Evolutionary conservation across 2,888 invertebrate species (phyloP).

Genomic region (Eupeodes latifasciatus): DNA sequence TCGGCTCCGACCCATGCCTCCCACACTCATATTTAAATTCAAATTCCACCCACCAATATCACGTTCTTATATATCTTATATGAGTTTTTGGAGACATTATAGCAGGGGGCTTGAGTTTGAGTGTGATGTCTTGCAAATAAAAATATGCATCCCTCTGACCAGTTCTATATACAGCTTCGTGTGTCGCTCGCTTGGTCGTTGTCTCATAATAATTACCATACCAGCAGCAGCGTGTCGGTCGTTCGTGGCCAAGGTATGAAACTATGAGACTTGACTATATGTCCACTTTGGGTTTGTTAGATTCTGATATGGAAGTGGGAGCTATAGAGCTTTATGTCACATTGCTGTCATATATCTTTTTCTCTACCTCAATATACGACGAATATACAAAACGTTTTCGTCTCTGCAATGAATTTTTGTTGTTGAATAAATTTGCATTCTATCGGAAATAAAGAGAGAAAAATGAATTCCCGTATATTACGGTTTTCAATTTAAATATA

Average conservation of each 20-base stretch:
- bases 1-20: neutral
- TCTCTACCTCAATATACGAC: neutral
- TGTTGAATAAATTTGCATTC: slow-evolving; percentile 71
- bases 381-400: slow-evolving; percentile 15
- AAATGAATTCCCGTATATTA: slow-evolving; percentile 32
- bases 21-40: slow-evolving; percentile 61
- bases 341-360: slow-evolving; percentile 65
- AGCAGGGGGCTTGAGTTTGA: neutral
- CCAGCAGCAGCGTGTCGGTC: neutral
- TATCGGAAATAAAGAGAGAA: slow-evolving; percentile 19
- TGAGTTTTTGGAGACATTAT: neutral
- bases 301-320: slow-evolving; percentile 27
- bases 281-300: slow-evolving; percentile 43
- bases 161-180: neutral
- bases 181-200: slow-evolving; percentile 6
- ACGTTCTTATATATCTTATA: neutral
- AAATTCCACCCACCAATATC: slow-evolving; percentile 62
- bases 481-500: slow-evolving; percentile 59
- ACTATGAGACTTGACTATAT: neutral
- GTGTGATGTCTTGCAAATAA: slow-evolving; percentile 20
- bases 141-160: slow-evolving; percentile 39
- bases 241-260: slow-evolving; percentile 29
- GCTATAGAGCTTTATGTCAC: slow-evolving; percentile 58
- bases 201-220: slow-evolving; percentile 62
- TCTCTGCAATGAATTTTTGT: slow-evolving; percentile 44